A percentile compares a stretch with the other conserved stretches of the same genome.
phyloP scores from a whole-genome alignment of 2,797 vertebrate genomes.

The Channallabes apus region DNA sequence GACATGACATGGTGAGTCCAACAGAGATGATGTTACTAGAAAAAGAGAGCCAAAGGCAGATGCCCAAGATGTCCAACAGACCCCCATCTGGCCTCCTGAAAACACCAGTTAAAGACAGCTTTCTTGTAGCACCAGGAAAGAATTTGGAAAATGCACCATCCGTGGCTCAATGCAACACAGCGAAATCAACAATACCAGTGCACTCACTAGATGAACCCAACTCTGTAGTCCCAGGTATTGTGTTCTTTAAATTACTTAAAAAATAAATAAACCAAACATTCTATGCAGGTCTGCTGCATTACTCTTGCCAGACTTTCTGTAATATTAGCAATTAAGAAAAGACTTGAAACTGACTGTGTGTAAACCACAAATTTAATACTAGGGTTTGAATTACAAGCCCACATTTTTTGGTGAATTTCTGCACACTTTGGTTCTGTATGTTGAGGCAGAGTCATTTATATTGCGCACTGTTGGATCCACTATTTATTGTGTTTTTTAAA shows the following conservation, averaged over 20 bases:
- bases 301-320: no score
- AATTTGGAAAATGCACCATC: conserved; percentile 2
- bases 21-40: conserved; percentile 53
- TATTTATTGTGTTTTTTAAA: not conserved
- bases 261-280: no score
- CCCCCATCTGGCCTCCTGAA: conserved; percentile 10
- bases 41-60: conserved; percentile 48
- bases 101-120: not conserved
- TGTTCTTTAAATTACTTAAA: not conserved
- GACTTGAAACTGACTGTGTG: not conserved
- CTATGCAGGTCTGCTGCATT: not conserved
- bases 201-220: not conserved
- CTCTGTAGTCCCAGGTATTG: conserved; percentile 25
- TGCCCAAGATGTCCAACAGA: conserved; percentile 26
- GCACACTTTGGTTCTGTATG: no score
- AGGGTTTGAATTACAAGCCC: not conserved
- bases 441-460: no score
- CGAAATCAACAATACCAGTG: not conserved
- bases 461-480: not conserved
- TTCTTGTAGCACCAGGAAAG: not conserved
- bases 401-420: no score
- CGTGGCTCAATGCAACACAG: not conserved
- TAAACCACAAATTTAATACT: not conserved
- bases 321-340: not conserved
- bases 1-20: conserved; percentile 50